Percentiles rank a stretch among this genome's conserved stretches.
phyloP scores from a whole-genome alignment of 2,113 vertebrate species.

The Paramisgurnus dabryanus region DNA sequence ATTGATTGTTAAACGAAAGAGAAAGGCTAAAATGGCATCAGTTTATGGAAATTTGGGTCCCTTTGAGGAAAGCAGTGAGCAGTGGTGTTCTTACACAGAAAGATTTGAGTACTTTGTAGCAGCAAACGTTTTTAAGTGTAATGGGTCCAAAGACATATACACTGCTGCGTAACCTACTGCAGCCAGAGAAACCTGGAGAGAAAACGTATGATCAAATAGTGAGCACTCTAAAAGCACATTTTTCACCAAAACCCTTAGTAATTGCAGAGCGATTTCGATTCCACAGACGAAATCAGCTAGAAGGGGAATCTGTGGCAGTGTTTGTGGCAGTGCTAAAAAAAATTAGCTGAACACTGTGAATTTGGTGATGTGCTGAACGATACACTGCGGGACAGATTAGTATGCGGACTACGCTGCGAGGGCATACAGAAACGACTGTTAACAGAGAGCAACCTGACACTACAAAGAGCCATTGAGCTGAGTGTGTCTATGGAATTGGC shows the following conservation, averaged over 20 bases:
- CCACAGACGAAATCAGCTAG: conserved; percentile 52
- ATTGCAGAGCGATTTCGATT: conserved; percentile 60
- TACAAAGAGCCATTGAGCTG: conserved; percentile 38
- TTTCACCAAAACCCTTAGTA: conserved; percentile 24
- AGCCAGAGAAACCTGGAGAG: conserved; percentile 39
- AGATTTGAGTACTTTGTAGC: not conserved
- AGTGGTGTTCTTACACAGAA: not conserved
- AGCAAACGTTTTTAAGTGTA: conserved; percentile 25
- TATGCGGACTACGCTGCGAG: conserved; percentile 36
- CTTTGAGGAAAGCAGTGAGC: conserved; percentile 2
- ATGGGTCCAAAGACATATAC: conserved; percentile 24
- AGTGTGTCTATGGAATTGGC: conserved; percentile 36
- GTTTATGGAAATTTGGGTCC: not conserved
- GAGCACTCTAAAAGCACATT: not conserved
- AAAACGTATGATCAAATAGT: conserved; percentile 52
- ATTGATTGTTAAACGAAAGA: not conserved
- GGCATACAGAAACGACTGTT: conserved; percentile 34
- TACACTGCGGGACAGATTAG: conserved; percentile 16
- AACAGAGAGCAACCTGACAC: conserved; percentile 23
- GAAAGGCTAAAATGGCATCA: not conserved
- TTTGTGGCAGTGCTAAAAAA: conserved; percentile 39
- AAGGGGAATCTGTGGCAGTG: conserved; percentile 59
- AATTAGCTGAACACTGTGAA: conserved; percentile 38
- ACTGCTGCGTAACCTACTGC: conserved; percentile 7
- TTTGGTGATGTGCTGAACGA: conserved; percentile 32